Percentiles rank a stretch among this genome's conserved stretches.
Evolutionary conservation across 2,888 invertebrate genomes (phyloP).

Genomic region (Girardia tigrina): DNA sequence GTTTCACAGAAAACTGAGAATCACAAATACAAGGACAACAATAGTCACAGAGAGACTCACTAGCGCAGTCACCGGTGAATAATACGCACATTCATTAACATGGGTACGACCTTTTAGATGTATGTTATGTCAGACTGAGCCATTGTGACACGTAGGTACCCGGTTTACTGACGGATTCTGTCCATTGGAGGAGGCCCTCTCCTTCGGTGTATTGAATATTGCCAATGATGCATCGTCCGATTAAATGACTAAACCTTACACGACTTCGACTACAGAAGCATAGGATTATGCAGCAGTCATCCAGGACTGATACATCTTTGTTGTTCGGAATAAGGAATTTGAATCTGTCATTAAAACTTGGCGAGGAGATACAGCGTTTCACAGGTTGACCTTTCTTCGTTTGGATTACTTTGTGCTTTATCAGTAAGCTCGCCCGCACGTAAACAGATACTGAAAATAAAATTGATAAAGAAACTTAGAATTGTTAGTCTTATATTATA

Average conservation of each 20-base stretch:
- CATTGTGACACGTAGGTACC: not conserved
- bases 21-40: not conserved
- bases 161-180: not conserved
- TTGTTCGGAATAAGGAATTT: not conserved
- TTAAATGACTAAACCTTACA: conserved; percentile 1
- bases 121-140: not conserved
- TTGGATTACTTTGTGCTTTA: not conserved
- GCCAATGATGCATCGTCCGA: not conserved
- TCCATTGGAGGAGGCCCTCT: not conserved
- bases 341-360: conserved; percentile 19
- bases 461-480: too few species aligned
- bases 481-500: too few species aligned
- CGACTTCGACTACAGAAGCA: conserved; percentile 12
- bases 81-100: not conserved
- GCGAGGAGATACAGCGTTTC: conserved; percentile 10
- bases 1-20: not conserved
- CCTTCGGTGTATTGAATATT: conserved; percentile 14
- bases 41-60: not conserved
- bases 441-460: not conserved
- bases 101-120: not conserved
- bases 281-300: conserved; percentile 1
- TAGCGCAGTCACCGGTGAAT: not conserved
- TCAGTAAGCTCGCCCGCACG: not conserved
- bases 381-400: conserved; percentile 5
- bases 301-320: not conserved